A percentile compares a stretch with the other conserved stretches of the same genome.
Conservation (phyloP, 1,140 invertebrate species). For the Colletes latitarsis region DNA sequence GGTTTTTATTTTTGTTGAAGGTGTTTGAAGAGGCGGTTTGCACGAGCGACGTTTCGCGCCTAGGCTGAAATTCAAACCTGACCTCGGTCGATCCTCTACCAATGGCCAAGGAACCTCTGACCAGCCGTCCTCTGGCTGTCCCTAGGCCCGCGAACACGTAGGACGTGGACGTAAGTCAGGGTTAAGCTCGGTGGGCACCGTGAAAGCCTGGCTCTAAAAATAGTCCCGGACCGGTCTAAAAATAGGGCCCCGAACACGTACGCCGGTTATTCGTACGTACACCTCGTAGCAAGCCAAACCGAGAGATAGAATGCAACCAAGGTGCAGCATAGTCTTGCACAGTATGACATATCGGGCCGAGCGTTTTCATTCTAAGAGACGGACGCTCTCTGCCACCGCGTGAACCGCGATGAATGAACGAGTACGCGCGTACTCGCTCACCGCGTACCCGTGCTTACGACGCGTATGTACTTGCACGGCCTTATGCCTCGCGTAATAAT, state of each 20-base stretch:
- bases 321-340: slow-evolving; percentile 45
- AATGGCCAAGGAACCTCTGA: neutral
- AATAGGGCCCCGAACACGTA: slow-evolving; percentile 64
- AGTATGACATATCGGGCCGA: slow-evolving; percentile 43
- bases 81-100: too few species aligned
- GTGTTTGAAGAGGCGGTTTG: too few species aligned
- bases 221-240: slow-evolving; percentile 74
- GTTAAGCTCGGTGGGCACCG: slow-evolving; percentile 69
- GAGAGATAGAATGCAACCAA: slow-evolving; percentile 51
- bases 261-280: slow-evolving; percentile 29
- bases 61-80: too few species aligned
- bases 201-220: slow-evolving; percentile 71
- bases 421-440: slow-evolving; percentile 18
- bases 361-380: slow-evolving; percentile 47
- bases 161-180: slow-evolving; percentile 71
- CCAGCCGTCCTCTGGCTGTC: slow-evolving; percentile 6
- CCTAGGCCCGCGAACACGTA: slow-evolving; percentile 52
- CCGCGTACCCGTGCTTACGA: neutral
- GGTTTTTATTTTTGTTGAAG: too few species aligned
- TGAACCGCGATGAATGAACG: slow-evolving; percentile 51
- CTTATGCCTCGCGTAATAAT: slow-evolving; percentile 35
- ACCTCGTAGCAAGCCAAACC: slow-evolving; percentile 16
- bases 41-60: too few species aligned
- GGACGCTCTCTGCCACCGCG: slow-evolving; percentile 7
- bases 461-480: neutral